Conservation (phyloP, 1,140 invertebrate species). For the Chrysoperla carnea region DNA sequence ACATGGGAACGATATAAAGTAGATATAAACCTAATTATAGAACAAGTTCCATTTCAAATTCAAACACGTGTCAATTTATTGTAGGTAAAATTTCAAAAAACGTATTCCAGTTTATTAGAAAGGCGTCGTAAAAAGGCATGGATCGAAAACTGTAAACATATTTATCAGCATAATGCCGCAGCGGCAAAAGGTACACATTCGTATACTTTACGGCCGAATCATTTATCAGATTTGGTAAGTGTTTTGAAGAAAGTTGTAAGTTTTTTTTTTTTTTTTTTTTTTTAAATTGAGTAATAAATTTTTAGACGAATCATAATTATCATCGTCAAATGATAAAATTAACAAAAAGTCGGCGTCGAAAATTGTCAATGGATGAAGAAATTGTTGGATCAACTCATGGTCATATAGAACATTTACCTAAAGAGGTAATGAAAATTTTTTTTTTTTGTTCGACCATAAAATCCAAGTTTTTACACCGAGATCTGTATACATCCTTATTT, state of each 20-base stretch:
- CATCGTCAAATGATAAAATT: conserved; percentile 27
- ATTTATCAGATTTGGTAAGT: conserved; percentile 42
- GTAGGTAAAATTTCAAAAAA: no score
- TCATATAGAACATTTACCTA: conserved; percentile 20
- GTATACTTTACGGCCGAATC: conserved; percentile 41
- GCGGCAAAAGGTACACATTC: conserved; percentile 34
- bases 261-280: not conserved
- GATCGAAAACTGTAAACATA: not conserved
- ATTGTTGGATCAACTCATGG: conserved; percentile 20
- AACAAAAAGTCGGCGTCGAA: conserved; percentile 25
- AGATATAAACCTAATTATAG: no score
- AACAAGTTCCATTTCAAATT: no score
- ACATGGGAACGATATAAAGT: no score
- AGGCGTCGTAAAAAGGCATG: not conserved
- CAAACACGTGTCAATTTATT: no score
- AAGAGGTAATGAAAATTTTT: conserved; percentile 17
- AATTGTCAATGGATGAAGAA: conserved; percentile 21
- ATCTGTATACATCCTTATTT: no score
- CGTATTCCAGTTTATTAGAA: no score
- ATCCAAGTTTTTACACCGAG: no score
- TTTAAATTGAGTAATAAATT: conserved; percentile 3
- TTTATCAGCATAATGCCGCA: conserved; percentile 28
- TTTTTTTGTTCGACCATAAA: no score
- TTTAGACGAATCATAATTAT: conserved; percentile 24
- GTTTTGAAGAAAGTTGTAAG: not conserved